Conservation (phyloP, 2,888 invertebrate species). For the Archips xylosteana region DNA sequence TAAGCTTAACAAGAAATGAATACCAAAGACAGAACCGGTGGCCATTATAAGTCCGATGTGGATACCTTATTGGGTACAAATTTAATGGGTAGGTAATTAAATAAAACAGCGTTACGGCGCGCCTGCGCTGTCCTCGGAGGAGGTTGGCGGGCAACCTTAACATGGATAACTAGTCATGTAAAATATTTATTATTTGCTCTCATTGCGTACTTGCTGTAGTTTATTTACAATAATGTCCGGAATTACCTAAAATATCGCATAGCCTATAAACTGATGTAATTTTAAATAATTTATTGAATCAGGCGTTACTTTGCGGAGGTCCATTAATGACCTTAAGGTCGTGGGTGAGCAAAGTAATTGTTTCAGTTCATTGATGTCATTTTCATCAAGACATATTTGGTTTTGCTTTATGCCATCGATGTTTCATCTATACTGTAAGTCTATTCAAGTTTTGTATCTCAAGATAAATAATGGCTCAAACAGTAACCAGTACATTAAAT, state of each 20-base stretch:
- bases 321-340: too few relatives aligned
- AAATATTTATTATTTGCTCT: constrained; percentile 40
- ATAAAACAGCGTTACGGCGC: constrained; percentile 7
- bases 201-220: neutral
- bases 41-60: neutral
- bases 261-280: too few relatives aligned
- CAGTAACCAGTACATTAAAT: neutral
- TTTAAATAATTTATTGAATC: too few relatives aligned
- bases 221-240: neutral
- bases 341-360: too few relatives aligned
- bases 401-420: too few relatives aligned
- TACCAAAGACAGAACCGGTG: neutral
- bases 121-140: constrained; percentile 24
- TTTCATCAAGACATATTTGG: neutral
- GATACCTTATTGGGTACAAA: constrained; percentile 17
- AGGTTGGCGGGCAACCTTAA: constrained; percentile 39
- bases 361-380: neutral
- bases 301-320: too few relatives aligned
- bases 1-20: neutral
- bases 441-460: neutral
- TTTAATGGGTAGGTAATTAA: constrained; percentile 27
- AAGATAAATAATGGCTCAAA: neutral
- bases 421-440: too few relatives aligned
- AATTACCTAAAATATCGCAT: too few relatives aligned
- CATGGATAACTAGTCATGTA: constrained; percentile 35